A percentile compares a stretch with the other conserved stretches of the same genome.
These are phyloP conservation scores for Pangasianodon gigas DNA, from an alignment of 2,113 vertebrate genomes.

Conservation along the genomic window DNA sequence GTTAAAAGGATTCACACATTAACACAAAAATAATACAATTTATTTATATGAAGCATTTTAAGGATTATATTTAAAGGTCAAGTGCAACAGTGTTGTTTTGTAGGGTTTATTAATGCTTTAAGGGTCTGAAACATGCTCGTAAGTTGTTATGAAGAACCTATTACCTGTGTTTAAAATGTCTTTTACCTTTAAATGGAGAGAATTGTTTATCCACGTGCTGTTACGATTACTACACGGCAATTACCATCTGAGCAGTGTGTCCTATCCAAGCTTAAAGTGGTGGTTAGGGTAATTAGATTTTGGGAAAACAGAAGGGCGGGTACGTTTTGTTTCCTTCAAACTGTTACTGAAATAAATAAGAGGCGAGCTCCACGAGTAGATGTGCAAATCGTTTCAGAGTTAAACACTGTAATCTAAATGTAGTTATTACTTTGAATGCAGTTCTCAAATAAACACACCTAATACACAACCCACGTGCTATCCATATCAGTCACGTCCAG, in stretches of 20 bases:
- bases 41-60: too few relatives aligned
- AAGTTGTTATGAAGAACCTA: neutral
- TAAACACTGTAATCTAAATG: neutral
- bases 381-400: neutral
- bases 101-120: neutral
- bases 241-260: neutral
- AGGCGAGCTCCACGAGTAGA: neutral
- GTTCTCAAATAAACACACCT: neutral
- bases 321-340: neutral
- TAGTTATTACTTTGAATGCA: neutral
- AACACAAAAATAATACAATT: too few relatives aligned
- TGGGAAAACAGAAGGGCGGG: neutral
- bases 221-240: neutral
- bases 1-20: too few relatives aligned
- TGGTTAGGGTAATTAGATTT: slow-evolving; percentile 39
- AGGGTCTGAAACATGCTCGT: neutral
- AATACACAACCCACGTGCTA: neutral
- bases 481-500: neutral
- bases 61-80: too few relatives aligned
- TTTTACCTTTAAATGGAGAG: neutral
- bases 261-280: slow-evolving; percentile 14
- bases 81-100: too few relatives aligned
- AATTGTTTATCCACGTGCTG: slow-evolving; percentile 4
- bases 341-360: slow-evolving; percentile 8
- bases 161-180: neutral